Conservation (phyloP, 2,797 vertebrate genomes). For the Oreonectes daqikongensis region DNA sequence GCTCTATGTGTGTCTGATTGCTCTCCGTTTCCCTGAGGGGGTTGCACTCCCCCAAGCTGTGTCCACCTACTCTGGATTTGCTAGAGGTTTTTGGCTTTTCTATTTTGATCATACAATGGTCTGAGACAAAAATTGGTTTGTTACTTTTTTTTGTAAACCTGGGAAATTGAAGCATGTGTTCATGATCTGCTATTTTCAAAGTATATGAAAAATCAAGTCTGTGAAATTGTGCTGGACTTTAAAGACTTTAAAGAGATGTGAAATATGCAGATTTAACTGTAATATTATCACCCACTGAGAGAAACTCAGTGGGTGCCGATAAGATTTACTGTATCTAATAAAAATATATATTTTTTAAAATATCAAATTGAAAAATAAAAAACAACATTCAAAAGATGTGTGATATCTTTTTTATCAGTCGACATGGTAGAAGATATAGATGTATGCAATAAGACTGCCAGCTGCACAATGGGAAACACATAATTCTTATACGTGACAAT, state of each 20-base stretch:
- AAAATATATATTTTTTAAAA: too few species aligned
- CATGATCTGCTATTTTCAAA: conserved; percentile 19
- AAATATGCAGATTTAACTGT: conserved; percentile 11
- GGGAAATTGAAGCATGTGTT: not conserved
- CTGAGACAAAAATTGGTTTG: not conserved
- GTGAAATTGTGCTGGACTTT: not conserved
- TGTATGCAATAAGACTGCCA: not conserved
- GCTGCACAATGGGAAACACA: not conserved
- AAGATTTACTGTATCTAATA: conserved; percentile 4
- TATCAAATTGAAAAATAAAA: too few species aligned
- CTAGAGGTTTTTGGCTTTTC: conserved; percentile 11
- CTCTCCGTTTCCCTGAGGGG: conserved; percentile 32
- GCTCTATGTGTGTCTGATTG: conserved; percentile 53
- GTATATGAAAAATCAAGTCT: conserved; percentile 4
- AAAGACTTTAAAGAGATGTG: not conserved
- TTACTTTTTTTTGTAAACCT: conserved; percentile 7
- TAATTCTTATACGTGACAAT: not conserved
- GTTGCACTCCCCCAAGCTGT: not conserved
- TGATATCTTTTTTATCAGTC: too few species aligned
- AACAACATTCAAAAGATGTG: too few species aligned
- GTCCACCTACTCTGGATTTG: conserved; percentile 33
- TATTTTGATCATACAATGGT: conserved; percentile 42
- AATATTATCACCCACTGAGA: conserved; percentile 3
- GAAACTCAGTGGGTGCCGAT: not conserved
- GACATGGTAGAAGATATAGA: not conserved